Percentiles rank a stretch among this genome's conserved stretches.
phyloP scores from a whole-genome alignment of 1,140 invertebrate species.

The Zaprionus lachaisei region DNA sequence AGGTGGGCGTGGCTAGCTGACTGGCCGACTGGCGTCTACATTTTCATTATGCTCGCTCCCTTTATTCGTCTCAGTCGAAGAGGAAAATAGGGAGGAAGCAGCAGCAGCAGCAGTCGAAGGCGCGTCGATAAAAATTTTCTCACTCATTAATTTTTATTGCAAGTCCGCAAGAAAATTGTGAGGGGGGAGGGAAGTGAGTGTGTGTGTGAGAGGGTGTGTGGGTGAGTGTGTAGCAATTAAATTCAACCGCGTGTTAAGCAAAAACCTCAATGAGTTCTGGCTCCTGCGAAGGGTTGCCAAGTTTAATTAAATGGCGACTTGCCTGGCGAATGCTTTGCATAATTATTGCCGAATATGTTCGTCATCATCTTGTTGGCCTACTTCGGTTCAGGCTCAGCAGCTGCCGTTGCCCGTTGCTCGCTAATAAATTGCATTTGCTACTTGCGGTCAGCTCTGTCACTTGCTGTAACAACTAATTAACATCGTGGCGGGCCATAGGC shows the following conservation, averaged over 20 bases:
- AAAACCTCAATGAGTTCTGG: conserved; percentile 42
- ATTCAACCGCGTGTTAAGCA: conserved; percentile 50
- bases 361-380: conserved; percentile 24
- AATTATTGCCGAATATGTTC: conserved; percentile 43
- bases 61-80: conserved; percentile 53
- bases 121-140: conserved; percentile 76
- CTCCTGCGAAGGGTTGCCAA: conserved; percentile 51
- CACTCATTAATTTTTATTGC: conserved; percentile 77
- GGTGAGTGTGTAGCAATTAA: conserved; percentile 55
- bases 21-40: background rate
- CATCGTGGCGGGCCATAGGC: background rate
- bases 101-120: conserved; percentile 46
- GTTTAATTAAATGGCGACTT: conserved; percentile 63
- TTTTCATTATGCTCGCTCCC: conserved; percentile 50
- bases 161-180: background rate
- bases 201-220: conserved; percentile 28
- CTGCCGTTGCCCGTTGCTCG: conserved; percentile 5
- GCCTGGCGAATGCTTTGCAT: conserved; percentile 41
- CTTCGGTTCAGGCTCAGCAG: background rate
- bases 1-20: conserved; percentile 8
- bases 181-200: background rate
- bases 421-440: conserved; percentile 43
- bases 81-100: background rate
- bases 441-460: conserved; percentile 24
- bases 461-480: conserved; percentile 64